Conservation (phyloP, 2,113 vertebrate species). For the Bambusicola thoracicus region DNA sequence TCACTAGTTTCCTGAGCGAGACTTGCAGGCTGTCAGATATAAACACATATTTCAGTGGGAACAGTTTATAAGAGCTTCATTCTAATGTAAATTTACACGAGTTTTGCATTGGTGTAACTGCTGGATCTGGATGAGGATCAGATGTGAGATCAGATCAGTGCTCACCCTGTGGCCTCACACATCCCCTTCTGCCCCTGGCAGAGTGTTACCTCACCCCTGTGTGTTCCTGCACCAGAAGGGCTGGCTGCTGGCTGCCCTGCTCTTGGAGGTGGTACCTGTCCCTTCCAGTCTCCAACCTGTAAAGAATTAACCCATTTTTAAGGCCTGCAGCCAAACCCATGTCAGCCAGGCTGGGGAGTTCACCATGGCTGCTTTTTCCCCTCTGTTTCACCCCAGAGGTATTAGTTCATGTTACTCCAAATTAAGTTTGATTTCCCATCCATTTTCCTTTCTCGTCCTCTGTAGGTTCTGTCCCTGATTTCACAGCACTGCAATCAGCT, state of each 20-base stretch:
- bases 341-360: not conserved
- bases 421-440: not conserved
- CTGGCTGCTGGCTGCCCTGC: not conserved
- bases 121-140: not conserved
- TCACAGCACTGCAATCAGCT: not conserved
- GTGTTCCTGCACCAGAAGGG: not conserved
- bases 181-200: not conserved
- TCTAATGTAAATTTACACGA: not conserved
- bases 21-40: not conserved
- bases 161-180: accelerated
- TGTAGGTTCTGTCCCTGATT: not conserved
- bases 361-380: not conserved
- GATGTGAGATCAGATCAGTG: not conserved
- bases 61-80: not conserved
- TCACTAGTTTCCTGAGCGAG: not conserved
- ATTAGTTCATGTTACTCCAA: not conserved
- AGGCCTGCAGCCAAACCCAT: not conserved
- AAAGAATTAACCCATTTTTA: not conserved
- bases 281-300: not conserved
- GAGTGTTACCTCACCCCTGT: not conserved
- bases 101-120: not conserved
- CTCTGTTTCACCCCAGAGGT: not conserved
- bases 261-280: accelerated
- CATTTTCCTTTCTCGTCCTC: not conserved
- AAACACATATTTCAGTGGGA: slow-evolving; percentile 7